Percentiles rank a stretch among this genome's conserved stretches.
Evolutionary conservation across 2,888 invertebrate genomes (phyloP).

Genomic region (Sisyra terminalis): DNA sequence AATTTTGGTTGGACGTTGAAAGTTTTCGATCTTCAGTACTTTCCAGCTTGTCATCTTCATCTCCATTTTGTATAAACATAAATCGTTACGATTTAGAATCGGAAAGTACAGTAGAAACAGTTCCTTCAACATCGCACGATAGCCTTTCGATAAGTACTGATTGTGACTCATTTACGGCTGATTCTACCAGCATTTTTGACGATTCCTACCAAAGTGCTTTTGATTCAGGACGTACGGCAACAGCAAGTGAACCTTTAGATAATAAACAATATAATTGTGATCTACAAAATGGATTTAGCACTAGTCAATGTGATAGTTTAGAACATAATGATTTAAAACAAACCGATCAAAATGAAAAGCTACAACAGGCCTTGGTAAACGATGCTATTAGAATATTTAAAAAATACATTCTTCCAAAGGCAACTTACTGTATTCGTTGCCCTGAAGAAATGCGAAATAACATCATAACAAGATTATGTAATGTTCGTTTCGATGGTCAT

Average conservation of each 20-base stretch:
- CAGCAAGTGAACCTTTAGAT: neutral
- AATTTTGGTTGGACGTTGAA: constrained; percentile 64
- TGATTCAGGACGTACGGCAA: neutral
- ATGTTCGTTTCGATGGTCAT: constrained; percentile 45
- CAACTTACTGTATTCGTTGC: constrained; percentile 39
- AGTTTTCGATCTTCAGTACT: constrained; percentile 35
- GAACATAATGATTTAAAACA: constrained; percentile 13
- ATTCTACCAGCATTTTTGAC: constrained; percentile 24
- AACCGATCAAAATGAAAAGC: constrained; percentile 12
- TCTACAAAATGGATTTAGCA: constrained; percentile 17
- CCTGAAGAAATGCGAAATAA: constrained; percentile 38
- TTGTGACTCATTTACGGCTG: constrained; percentile 26
- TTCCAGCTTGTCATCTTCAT: neutral
- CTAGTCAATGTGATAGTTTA: constrained; percentile 17
- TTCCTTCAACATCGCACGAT: constrained; percentile 23
- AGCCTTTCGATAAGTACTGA: constrained; percentile 28
- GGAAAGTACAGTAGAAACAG: constrained; percentile 13
- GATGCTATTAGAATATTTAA: constrained; percentile 58
- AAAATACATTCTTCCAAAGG: constrained; percentile 58
- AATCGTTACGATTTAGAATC: constrained; percentile 11
- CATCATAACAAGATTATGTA: constrained; percentile 48
- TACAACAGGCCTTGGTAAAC: constrained; percentile 25
- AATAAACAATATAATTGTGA: neutral
- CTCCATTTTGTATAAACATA: constrained; percentile 1
- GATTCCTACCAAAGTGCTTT: constrained; percentile 13